Conservation (phyloP, 2,797 vertebrate genomes). For the Bucorvus abyssinicus region DNA sequence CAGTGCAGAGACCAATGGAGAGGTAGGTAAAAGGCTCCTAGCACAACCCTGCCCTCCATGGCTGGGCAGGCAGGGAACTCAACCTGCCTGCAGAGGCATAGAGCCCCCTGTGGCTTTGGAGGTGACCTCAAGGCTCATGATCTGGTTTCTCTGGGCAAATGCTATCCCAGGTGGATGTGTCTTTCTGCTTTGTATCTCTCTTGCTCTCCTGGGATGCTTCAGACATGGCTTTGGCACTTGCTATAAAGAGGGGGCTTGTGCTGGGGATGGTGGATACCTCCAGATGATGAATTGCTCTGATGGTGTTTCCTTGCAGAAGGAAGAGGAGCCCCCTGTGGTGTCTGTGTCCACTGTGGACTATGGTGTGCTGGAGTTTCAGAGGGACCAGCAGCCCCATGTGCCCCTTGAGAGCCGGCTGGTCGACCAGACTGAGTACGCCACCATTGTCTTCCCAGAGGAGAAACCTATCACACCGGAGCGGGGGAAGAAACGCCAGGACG, state of each 20-base stretch:
- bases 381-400: background rate
- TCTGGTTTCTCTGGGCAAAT: background rate
- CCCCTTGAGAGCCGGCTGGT: rapidly evolving
- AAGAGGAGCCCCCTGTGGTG: background rate
- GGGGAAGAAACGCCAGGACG: background rate
- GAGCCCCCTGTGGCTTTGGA: background rate
- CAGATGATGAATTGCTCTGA: rapidly evolving
- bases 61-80: background rate
- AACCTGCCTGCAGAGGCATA: background rate
- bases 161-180: background rate
- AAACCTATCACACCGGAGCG: background rate
- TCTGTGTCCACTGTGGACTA: slow-evolving; percentile 67
- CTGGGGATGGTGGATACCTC: background rate
- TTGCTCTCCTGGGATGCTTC: background rate
- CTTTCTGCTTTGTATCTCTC: background rate
- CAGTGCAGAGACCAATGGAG: background rate
- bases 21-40: background rate
- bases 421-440: slow-evolving; percentile 78
- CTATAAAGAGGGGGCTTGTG: background rate
- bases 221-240: background rate
- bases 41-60: background rate
- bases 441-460: slow-evolving; percentile 75
- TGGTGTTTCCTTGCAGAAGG: background rate
- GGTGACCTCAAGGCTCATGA: background rate
- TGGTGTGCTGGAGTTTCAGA: slow-evolving; percentile 73